Evolutionary conservation across 2,888 invertebrate species (phyloP).

Genomic region (Dugesia japonica): DNA sequence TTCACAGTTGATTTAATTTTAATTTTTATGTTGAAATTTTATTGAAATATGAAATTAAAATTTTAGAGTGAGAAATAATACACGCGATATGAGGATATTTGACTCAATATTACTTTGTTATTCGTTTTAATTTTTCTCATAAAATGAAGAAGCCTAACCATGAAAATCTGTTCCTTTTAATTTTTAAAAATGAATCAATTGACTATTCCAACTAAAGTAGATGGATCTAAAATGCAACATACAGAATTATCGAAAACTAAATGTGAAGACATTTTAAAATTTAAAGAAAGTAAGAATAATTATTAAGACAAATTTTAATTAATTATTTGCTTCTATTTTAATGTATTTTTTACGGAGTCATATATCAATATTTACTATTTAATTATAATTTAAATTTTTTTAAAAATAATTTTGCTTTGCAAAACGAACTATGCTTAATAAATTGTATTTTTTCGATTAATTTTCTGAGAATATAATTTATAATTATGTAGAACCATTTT

Average conservation of each 20-base stretch:
- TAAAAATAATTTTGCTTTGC: background rate
- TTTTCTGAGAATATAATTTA: too few species aligned
- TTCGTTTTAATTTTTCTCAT: background rate
- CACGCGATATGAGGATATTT: background rate
- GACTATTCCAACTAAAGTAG: background rate
- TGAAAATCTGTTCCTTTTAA: background rate
- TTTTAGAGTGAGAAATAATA: too few species aligned
- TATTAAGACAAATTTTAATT: too few species aligned
- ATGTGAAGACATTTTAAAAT: background rate
- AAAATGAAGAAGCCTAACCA: conserved; percentile 16
- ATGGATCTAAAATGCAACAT: conserved; percentile 11
- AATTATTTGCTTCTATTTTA: too few species aligned
- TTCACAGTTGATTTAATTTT: too few species aligned
- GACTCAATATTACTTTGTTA: background rate
- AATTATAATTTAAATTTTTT: too few species aligned
- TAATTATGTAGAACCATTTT: too few species aligned
- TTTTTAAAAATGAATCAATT: conserved; percentile 7
- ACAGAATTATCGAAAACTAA: conserved; percentile 2
- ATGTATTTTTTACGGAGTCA: too few species aligned
- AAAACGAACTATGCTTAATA: background rate
- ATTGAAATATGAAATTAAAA: too few species aligned
- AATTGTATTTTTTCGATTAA: background rate
- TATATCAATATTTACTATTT: too few species aligned
- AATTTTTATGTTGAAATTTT: too few species aligned
- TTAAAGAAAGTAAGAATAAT: background rate